Evolutionary conservation across 2,888 invertebrate species (phyloP), one percentile per base, ranked within the genome.

Genomic region (Netelia fuscicornis): DNA sequence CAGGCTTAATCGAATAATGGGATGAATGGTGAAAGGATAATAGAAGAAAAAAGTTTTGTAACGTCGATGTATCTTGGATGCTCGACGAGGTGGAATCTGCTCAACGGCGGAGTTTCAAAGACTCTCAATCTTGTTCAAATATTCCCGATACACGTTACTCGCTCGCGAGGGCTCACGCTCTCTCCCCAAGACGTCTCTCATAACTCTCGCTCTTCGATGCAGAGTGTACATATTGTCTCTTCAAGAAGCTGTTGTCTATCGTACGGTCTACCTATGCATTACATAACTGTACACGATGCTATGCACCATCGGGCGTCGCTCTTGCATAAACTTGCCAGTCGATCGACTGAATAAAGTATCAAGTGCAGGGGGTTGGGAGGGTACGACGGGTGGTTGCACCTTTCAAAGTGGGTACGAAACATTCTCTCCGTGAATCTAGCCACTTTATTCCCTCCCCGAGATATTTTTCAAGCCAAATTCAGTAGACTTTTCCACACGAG

Each of bases 331-430:
- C 76, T 67, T 77, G 37, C 77, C 44, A 67, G 58, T 77, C 77
- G 77, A 82, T 77, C 77, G 77, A 62, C 71, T 71, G 82, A 77
- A 82, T 77, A 82, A 82, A 82, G 58, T 77, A 82, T 77, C 65
- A 77, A 58, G 37, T 6, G 6, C 37, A 37, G 37, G 37, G 30
- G 30, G 30, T 3, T 20, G 20, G 20, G 20, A 20, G 20, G 30
- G 3, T 37, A 6, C 5, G 37, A 6, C 37, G 37, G 37, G 37
- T 6, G 37, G 37, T 37, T 37, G 37, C 37, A 6, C 37, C 37
- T 37, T 37, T 37, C 37, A 37, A 37, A 37, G 37, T 37, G 8
- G 6, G 37, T 37, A 37, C 37, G 37, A 37, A 37, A 37, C 37
- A 37, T 37, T 37, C 37, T 37, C 37, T 37, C 5, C 37, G 37